Conservation (phyloP, 2,888 invertebrate genomes). For the Polyommatus iphigenia region DNA sequence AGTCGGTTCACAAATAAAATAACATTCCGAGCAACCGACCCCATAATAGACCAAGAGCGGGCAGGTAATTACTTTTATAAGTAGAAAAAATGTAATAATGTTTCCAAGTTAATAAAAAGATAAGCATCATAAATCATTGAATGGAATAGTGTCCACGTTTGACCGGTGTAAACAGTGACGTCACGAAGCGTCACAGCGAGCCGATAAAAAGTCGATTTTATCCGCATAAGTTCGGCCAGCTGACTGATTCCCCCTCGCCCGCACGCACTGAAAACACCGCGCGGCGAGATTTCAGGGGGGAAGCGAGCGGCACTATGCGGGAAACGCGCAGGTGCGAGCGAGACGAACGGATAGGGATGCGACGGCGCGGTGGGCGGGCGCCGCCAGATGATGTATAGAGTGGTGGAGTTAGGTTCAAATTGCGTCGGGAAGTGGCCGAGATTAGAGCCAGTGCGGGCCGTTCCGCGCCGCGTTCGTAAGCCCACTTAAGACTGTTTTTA, state of each 20-base stretch:
- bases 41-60: not conserved
- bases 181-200: conserved; percentile 75
- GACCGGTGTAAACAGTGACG: conserved; percentile 77
- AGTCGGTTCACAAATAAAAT: not conserved
- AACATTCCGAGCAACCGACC: not conserved
- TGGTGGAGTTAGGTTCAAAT: conserved; percentile 87
- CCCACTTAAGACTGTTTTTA: conserved; percentile 87
- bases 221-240: conserved; percentile 79
- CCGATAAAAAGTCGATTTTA: conserved; percentile 80
- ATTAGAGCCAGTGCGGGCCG: conserved; percentile 84
- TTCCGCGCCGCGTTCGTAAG: conserved; percentile 83
- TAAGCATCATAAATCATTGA: conserved; percentile 32
- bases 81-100: not conserved
- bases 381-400: conserved; percentile 85
- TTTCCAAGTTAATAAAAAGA: conserved; percentile 4
- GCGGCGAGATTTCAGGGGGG: conserved; percentile 70
- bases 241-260: conserved; percentile 68
- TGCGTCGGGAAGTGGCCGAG: conserved; percentile 88
- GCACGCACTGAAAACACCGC: conserved; percentile 69
- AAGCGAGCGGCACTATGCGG: conserved; percentile 47
- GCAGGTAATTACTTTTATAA: not conserved
- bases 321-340: conserved; percentile 46
- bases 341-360: conserved; percentile 56
- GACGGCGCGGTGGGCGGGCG: conserved; percentile 76
- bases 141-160: conserved; percentile 42